Evolutionary conservation across 2,888 invertebrate genomes (phyloP).

Genomic region (Drosophila mimetica): DNA sequence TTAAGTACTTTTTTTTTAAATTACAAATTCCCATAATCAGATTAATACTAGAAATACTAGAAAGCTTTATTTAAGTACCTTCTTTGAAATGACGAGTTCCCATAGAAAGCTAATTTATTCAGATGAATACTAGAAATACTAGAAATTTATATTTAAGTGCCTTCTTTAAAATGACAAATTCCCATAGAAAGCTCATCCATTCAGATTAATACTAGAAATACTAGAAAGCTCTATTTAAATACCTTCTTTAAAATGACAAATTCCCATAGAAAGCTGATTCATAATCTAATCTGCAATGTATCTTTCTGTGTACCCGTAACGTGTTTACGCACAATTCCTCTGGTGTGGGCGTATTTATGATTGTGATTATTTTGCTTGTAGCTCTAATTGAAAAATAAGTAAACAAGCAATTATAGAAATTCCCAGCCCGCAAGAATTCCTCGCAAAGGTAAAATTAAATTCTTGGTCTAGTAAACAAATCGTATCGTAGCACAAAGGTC

Average conservation of each 20-base stretch:
- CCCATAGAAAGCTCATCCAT: too few relatives aligned
- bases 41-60: too few relatives aligned
- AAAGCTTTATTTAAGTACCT: too few relatives aligned
- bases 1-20: too few relatives aligned
- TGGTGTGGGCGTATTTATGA: conserved; percentile 63
- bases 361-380: conserved; percentile 61
- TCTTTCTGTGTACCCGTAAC: conserved; percentile 7
- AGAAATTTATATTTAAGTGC: too few relatives aligned
- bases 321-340: conserved; percentile 24
- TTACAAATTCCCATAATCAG: too few relatives aligned
- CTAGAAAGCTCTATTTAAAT: too few relatives aligned
- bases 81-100: too few relatives aligned
- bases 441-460: conserved; percentile 3
- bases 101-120: too few relatives aligned
- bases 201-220: too few relatives aligned
- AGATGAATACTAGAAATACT: too few relatives aligned
- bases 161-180: too few relatives aligned
- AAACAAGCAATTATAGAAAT: conserved; percentile 56
- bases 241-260: neutral
- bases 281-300: neutral
- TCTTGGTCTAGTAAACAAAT: conserved; percentile 33
- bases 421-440: conserved; percentile 12
- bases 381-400: conserved; percentile 65
- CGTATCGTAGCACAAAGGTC: conserved; percentile 47
- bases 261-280: neutral